Evolutionary conservation across 2,797 vertebrate genomes (phyloP), one percentile per base, ranked within the genome.

Genomic region (Spea hammondii): DNA sequence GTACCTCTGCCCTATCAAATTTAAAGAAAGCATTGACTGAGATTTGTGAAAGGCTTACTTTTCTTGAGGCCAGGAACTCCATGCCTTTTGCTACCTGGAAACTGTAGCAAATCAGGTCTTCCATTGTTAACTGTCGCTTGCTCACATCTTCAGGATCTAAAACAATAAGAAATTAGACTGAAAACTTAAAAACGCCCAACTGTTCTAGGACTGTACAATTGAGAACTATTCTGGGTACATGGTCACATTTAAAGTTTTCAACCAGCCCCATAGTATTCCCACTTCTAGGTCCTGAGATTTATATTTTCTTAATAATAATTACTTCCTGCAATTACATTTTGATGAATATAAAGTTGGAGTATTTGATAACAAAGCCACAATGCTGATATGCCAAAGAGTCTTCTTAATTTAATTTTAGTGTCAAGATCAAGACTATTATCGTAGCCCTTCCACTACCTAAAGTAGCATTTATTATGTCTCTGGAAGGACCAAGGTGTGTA

Each of bases 11-110:
- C 32, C 32, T 3, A 32, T 32, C 32, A 32, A 4, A 59, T 59
- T 59, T 11, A 9, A 59, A 11, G n/a, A 53, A 53, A 7, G 51
- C 10, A 53, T 53, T 7, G 10, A 7, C 51, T 53, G 10, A 7
- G 10, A 53, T 53, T 32, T 64, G 2, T 44, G 67, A 75, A 74
- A 45, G 77, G 70, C 90, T 87, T 92, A 98, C 96, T 91, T 97
- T 98, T 89, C 96, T 93, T 67, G 96, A 97, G 70, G 95, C 94
- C 75, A 98, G 90, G 85, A 98, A 97, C 86, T 98, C 96, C 96
- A 97, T 98, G 87, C 96, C 96, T 90, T 97, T 97, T 73, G 96
- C 94, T 75, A 97, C 95, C 90, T 98, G 96, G 90, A 97, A 98
- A 88, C 95, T 96, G 88, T 98, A 98, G 90, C 94, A 97, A 82